Base-by-base conservation (phyloP, 2,888 invertebrate species). In the Hylaea fasciaria region DNA sequence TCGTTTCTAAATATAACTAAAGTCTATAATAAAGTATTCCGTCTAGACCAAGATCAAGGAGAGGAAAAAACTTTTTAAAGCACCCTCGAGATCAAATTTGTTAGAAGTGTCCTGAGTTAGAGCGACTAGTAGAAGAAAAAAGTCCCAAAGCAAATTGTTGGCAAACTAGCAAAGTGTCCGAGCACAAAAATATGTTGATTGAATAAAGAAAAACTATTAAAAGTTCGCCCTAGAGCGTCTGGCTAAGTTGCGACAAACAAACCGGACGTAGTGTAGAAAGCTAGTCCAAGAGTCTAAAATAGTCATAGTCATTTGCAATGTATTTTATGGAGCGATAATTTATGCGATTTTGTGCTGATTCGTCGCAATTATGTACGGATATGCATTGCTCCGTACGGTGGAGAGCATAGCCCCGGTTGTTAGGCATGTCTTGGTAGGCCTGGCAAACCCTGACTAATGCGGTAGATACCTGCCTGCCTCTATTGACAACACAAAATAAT, bases 171-270 rank as follows among this genome's bases (percentile, higher is more conserved):
- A 83, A 89, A 89, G 89, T 90, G 90, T 89, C 90, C 85, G 82
- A 85, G 82, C 87, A 84, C 85, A 81, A 89, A 91, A 89, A 90
- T 90, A 91, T 91, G 91, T 90, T 91, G 91, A 91, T 91, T 90
- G 90, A 90, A 91, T 90, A 89, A 90, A 88, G 89, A 86, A 91
- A 91, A 90, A 89, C 90, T 89, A 89, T 90, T 91, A 91, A 90
- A 91, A 91, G 84, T 91, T 91, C 76, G 73, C 75, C 82, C 73
- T 79, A 61, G 80, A 83, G 81, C 84, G 86, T 85, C 85, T 81
- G 82, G 82, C 83, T 86, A 82, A 81, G 79, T 85, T 81, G 78
- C 74, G 69, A 77, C 79, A 80, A 81, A 83, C 83, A 82, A 79
- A 82, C 82, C 78, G 77, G 68, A 77, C 72, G 81, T 76, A 84